Percentiles rank a stretch among this genome's conserved stretches.
Evolutionary conservation across 2,888 invertebrate genomes (phyloP).

Genomic region (Stenchaetothrips biformis): DNA sequence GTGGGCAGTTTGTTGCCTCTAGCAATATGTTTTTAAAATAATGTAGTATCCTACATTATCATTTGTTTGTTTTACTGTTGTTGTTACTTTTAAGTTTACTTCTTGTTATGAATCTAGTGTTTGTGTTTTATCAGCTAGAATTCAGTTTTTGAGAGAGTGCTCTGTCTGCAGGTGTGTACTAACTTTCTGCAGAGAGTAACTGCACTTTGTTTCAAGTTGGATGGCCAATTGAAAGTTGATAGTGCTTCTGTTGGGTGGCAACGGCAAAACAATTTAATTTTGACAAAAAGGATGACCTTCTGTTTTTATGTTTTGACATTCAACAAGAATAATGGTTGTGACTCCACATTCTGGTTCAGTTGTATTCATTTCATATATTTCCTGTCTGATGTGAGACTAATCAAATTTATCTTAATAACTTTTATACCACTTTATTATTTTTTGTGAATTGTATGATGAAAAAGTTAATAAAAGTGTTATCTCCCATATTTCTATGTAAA

Average conservation of each 20-base stretch:
- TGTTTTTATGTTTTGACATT: constrained; percentile 23
- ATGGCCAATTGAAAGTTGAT: not conserved
- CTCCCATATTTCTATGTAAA: constrained; percentile 14
- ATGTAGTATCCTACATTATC: constrained; percentile 14
- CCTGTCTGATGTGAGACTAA: constrained; percentile 21
- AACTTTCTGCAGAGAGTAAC: not conserved
- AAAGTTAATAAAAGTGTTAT: constrained; percentile 17
- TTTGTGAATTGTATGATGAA: constrained; percentile 19
- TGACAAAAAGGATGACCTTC: not conserved
- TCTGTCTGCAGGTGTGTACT: not conserved
- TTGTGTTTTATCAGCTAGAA: constrained; percentile 16
- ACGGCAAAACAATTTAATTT: not conserved
- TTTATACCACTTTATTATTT: constrained; percentile 25
- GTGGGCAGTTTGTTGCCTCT: constrained; percentile 11
- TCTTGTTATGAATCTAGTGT: constrained; percentile 25
- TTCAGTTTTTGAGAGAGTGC: constrained; percentile 14
- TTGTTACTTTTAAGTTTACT: constrained; percentile 20
- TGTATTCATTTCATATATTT: constrained; percentile 4
- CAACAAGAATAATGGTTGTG: constrained; percentile 21
- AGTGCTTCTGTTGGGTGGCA: too few relatives aligned
- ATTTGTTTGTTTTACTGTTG: constrained; percentile 24
- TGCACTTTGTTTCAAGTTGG: constrained; percentile 12
- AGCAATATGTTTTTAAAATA: constrained; percentile 10
- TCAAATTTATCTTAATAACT: constrained; percentile 25
- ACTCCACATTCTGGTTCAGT: constrained; percentile 23